Evolutionary conservation across 2,797 vertebrate genomes (phyloP).

Genomic region (Acridotheres tristis): DNA sequence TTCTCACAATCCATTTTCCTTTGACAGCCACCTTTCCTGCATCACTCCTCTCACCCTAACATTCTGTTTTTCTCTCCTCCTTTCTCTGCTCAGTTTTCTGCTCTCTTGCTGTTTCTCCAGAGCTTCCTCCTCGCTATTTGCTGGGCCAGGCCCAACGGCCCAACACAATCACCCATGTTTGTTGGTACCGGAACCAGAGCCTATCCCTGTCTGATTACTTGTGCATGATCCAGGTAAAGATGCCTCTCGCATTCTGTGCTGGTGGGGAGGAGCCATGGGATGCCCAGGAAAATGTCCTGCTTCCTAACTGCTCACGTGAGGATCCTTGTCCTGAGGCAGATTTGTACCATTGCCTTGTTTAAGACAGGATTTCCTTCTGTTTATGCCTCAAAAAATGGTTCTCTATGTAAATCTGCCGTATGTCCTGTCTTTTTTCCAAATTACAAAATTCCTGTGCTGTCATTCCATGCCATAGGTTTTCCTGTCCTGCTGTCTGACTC

Average conservation of each 20-base stretch:
- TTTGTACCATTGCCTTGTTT: background rate
- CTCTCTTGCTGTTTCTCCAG: constrained; percentile 84
- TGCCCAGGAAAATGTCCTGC: background rate
- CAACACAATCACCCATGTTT: constrained; percentile 95
- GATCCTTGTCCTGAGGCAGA: background rate
- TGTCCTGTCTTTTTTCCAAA: background rate
- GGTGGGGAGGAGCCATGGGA: constrained; percentile 41
- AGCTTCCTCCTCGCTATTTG: constrained; percentile 87
- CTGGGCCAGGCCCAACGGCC: constrained; percentile 89
- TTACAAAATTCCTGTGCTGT: background rate
- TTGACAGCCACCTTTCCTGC: constrained; percentile 34
- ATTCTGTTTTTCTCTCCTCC: constrained; percentile 50
- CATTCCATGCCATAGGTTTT: background rate
- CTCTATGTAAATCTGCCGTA: background rate
- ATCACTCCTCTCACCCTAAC: constrained; percentile 42
- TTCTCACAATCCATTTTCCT: constrained; percentile 20
- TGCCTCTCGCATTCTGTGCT: background rate
- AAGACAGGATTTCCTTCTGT: background rate
- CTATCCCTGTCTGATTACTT: constrained; percentile 92
- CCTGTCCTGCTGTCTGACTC: background rate
- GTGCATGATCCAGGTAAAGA: constrained; percentile 94
- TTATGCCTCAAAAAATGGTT: background rate
- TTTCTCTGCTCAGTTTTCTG: constrained; percentile 78
- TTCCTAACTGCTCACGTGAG: background rate
- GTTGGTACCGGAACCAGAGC: constrained; percentile 96